phyloP scores from a whole-genome alignment of 2,113 vertebrate species.

The Nannospalax galili region DNA sequence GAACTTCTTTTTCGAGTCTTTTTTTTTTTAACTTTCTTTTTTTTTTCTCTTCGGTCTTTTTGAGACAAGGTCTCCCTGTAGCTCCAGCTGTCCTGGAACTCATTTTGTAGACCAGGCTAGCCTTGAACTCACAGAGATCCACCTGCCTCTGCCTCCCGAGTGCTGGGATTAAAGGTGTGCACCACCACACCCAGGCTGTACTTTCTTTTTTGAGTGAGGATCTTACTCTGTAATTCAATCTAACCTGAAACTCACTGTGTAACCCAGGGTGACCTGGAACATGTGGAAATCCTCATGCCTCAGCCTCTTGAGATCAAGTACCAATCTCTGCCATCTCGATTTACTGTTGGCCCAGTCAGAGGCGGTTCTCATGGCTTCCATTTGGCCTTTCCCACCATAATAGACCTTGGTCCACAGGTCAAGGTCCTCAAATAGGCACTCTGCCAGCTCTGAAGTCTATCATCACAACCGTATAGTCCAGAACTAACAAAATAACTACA shows the following conservation, averaged over 20 bases:
- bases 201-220: background rate
- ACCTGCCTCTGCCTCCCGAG: too few relatives aligned
- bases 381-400: background rate
- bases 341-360: background rate
- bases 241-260: background rate
- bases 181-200: too few relatives aligned
- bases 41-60: too few relatives aligned
- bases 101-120: too few relatives aligned
- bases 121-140: too few relatives aligned
- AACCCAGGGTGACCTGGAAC: background rate
- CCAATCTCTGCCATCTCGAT: background rate
- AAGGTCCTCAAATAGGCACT: too few relatives aligned
- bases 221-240: background rate
- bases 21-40: too few relatives aligned
- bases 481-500: background rate
- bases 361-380: background rate
- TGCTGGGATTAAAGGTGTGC: too few relatives aligned
- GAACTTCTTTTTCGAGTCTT: background rate
- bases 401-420: background rate
- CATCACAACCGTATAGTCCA: background rate
- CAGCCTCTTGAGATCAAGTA: background rate
- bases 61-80: too few relatives aligned
- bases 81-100: too few relatives aligned
- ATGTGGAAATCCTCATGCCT: background rate
- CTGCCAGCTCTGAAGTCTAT: background rate